Evolutionary conservation across 2,113 vertebrate species (phyloP).

Genomic region (Gnathonemus longibarbis): DNA sequence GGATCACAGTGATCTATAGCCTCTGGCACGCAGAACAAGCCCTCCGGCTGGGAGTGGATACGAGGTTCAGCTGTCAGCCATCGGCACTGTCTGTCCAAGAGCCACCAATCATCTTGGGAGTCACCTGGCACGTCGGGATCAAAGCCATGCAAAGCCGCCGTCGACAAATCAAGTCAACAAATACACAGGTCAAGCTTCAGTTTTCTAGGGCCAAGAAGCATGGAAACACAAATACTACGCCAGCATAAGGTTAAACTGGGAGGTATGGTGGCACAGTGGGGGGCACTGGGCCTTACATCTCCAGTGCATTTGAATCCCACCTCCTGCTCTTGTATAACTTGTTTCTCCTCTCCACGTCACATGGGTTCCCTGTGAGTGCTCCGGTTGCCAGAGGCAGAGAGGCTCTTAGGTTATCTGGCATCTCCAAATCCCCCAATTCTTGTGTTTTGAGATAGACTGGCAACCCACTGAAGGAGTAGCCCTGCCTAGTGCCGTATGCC

Average conservation of each 20-base stretch:
- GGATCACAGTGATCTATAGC: neutral
- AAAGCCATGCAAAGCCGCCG: neutral
- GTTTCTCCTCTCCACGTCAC: neutral
- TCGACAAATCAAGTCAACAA: neutral
- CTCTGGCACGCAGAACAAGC: neutral
- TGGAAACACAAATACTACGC: neutral
- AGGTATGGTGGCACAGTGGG: neutral
- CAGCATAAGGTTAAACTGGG: neutral
- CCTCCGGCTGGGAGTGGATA: neutral
- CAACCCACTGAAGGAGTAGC: neutral
- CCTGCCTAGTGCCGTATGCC: neutral
- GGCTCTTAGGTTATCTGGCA: neutral
- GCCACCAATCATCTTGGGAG: neutral
- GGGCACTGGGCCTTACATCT: neutral
- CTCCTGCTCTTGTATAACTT: neutral
- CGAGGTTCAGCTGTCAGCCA: neutral
- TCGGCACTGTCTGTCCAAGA: neutral
- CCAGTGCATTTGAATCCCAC: neutral
- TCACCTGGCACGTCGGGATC: neutral
- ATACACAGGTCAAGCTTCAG: neutral
- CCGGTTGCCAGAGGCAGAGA: neutral
- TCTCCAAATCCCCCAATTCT: neutral
- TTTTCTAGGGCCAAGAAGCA: neutral
- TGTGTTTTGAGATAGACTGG: neutral
- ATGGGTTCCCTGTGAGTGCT: neutral